Conservation (phyloP, 2,113 vertebrate genomes). For the Raja brachyura region DNA sequence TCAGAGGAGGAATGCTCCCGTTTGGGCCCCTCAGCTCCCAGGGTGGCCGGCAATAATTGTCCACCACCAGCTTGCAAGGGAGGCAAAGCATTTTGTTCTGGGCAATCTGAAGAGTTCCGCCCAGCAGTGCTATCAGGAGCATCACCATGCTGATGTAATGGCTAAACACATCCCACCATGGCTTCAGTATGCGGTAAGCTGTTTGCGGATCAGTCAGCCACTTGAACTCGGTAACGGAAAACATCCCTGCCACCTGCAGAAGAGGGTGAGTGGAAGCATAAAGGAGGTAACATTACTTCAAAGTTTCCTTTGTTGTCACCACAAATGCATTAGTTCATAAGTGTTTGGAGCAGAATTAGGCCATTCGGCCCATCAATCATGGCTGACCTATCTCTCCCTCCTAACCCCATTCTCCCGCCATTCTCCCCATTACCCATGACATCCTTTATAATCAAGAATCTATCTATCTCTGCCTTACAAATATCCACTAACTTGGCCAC, state of each 20-base stretch:
- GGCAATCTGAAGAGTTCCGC: slow-evolving; percentile 67
- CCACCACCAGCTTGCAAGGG: slow-evolving; percentile 66
- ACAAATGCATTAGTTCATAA: too few relatives aligned
- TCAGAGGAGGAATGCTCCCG: slow-evolving; percentile 42
- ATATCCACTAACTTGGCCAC: too few relatives aligned
- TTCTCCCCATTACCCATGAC: too few relatives aligned
- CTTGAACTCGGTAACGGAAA: slow-evolving; percentile 68
- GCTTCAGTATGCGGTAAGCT: slow-evolving; percentile 65
- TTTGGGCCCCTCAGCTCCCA: slow-evolving; percentile 48
- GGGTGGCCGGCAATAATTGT: slow-evolving; percentile 60
- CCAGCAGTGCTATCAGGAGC: slow-evolving; percentile 68
- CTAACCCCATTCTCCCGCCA: too few relatives aligned
- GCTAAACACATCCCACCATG: slow-evolving; percentile 75
- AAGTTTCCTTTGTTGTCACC: neutral
- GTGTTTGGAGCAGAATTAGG: too few relatives aligned
- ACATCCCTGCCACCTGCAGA: slow-evolving; percentile 59
- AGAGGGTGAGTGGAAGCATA: slow-evolving; percentile 44
- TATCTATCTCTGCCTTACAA: too few relatives aligned
- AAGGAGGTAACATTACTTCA: slow-evolving; percentile 38
- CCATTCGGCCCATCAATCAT: too few relatives aligned
- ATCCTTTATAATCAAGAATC: too few relatives aligned
- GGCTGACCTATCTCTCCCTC: too few relatives aligned
- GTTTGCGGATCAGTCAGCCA: slow-evolving; percentile 64
- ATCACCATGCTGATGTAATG: slow-evolving; percentile 76
- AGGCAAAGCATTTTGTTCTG: slow-evolving; percentile 70